Evolutionary conservation across 2,797 vertebrate species (phyloP).

Genomic region (Sitta carolinensis): DNA sequence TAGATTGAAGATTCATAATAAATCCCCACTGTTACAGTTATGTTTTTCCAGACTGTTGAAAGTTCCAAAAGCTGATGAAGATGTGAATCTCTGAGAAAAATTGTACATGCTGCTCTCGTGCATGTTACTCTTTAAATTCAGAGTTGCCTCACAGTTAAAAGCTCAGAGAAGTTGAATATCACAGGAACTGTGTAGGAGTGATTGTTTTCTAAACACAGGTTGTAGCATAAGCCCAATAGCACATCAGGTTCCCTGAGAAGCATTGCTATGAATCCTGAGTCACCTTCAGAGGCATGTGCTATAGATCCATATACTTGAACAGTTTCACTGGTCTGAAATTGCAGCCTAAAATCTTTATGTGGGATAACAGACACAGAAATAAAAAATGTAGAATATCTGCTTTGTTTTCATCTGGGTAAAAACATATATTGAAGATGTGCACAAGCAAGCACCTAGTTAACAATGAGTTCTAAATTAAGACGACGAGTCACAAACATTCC

Average conservation of each 20-base stretch:
- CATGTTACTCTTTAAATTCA: neutral
- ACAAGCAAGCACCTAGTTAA: neutral
- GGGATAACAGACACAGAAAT: neutral
- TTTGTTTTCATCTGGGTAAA: neutral
- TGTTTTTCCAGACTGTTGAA: neutral
- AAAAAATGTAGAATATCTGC: neutral
- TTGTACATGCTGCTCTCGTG: neutral
- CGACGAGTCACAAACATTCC: neutral
- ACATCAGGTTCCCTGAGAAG: neutral
- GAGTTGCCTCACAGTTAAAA: neutral
- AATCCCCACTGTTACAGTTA: neutral
- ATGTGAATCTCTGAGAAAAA: neutral
- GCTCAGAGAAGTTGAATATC: neutral
- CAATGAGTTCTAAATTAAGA: neutral
- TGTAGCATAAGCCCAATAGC: neutral
- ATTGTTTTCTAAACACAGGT: neutral
- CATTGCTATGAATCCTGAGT: neutral
- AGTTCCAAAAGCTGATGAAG: neutral
- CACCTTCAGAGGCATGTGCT: neutral
- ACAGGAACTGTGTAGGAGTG: neutral
- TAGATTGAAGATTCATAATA: neutral
- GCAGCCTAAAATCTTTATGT: neutral
- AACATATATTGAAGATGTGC: neutral
- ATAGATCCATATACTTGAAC: neutral
- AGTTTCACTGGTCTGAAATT: neutral